Evolutionary conservation across 2,888 invertebrate genomes (phyloP).

Genomic region (Trachelus tabidus): DNA sequence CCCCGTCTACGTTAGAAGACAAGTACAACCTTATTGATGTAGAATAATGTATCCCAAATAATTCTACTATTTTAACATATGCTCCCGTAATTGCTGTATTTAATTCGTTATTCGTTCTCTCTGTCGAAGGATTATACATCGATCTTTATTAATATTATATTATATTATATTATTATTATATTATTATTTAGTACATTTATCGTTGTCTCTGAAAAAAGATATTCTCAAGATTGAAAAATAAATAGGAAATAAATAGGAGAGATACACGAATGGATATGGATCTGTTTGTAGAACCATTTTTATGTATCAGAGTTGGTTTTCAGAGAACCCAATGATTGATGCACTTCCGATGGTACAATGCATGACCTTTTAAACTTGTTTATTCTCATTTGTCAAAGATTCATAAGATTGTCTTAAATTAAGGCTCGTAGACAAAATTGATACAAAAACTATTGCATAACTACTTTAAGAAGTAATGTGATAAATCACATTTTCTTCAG

Average conservation of each 20-base stretch:
- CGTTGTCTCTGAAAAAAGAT: neutral
- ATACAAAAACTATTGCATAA: neutral
- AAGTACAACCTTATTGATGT: neutral
- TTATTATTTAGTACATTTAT: neutral
- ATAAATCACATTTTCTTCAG: neutral
- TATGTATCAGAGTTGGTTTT: neutral
- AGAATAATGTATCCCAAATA: neutral
- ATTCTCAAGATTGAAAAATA: neutral
- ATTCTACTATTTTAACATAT: neutral
- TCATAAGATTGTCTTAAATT: neutral
- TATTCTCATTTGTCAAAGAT: neutral
- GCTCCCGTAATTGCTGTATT: neutral
- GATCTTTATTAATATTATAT: neutral
- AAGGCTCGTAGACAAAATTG: neutral
- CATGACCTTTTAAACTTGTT: neutral
- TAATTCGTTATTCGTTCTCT: neutral
- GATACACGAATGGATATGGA: neutral
- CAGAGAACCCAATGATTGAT: neutral
- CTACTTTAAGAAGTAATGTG: neutral
- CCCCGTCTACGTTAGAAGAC: neutral
- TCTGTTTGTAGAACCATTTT: neutral
- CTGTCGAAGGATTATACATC: neutral
- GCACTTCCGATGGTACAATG: neutral
- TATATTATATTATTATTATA: neutral
- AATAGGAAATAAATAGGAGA: neutral